Evolutionary conservation across 2,888 invertebrate species (phyloP).

Genomic region (Phaedon cochleariae): DNA sequence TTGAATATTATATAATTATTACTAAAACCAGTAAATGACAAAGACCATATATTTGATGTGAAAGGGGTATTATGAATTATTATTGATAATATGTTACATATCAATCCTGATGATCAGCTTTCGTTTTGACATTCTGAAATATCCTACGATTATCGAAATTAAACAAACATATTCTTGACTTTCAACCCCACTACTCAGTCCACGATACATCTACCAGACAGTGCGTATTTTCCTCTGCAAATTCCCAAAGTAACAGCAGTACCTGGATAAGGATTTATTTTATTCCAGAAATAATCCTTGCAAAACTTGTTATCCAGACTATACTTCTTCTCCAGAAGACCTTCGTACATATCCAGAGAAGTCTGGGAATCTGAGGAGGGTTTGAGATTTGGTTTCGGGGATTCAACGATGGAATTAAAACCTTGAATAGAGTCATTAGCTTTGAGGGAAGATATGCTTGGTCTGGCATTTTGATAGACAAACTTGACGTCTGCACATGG

Average conservation of each 20-base stretch:
- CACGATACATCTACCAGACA: conserved; percentile 8
- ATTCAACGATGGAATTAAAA: background rate
- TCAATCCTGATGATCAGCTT: too few species aligned
- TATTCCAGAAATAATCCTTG: conserved; percentile 30
- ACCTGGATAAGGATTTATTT: conserved; percentile 25
- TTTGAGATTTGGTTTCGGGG: background rate
- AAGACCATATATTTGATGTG: too few species aligned
- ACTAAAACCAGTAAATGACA: too few species aligned
- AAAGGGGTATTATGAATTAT: too few species aligned
- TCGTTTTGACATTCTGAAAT: too few species aligned
- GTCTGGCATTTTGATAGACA: conserved; percentile 33
- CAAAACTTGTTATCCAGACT: conserved; percentile 19
- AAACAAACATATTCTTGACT: background rate
- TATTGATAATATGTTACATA: too few species aligned
- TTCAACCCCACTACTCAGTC: background rate
- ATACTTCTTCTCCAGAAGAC: conserved; percentile 25
- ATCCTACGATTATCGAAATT: too few species aligned
- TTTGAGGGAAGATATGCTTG: background rate
- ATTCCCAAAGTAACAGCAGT: background rate
- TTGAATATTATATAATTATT: too few species aligned
- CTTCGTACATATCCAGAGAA: conserved; percentile 20
- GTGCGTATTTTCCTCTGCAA: conserved; percentile 12
- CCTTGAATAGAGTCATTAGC: too few species aligned
- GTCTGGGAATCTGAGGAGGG: conserved; percentile 10
- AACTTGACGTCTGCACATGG: conserved; percentile 35